Evolutionary conservation across 2,113 vertebrate species (phyloP), one percentile per base, ranked within the genome.

Genomic region (Mormoops blainvillei): DNA sequence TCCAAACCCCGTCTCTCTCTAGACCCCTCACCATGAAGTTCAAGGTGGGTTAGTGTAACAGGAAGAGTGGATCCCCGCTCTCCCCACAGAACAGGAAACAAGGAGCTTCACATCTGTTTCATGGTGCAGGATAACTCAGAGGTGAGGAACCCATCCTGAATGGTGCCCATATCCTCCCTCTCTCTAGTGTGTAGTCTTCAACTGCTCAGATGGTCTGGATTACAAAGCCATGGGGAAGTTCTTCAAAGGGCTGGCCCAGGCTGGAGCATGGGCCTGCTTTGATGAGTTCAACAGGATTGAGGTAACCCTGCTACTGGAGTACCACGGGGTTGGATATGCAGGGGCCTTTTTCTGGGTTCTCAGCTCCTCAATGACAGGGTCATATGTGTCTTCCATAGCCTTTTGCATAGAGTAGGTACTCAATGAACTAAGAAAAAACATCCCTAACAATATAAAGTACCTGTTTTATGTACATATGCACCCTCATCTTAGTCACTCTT

Each of bases 151-250:
- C 61, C 33, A 91, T 43, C 56, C 70, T 93, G 54, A 94, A 26
- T 24, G 26, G 19, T 70, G 1, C 26, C 88, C 3, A 5, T 48
- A 56, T 93, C 76, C 68, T 85, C 24, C 56, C 91, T 96, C 97
- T 78, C 95, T 98, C 83, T 22, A 99, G 99, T 99, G 99, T 96
- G 99, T 99, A 86, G 99, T 99, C 89, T 99, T 99, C 98, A 99
- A 99, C 96, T 99, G 99, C 96, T 99, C 99, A 0, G 99, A 99
- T 95, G 99, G 99, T 52, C 99, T 99, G 22, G 99, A 99, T 97
- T 99, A 99, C 98, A 99, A 99, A 96, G 99, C 99, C 61, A 99
- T 99, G 99, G 99, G 99, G 85, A 99, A 99, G 96, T 99, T 99
- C 97, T 99, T 99, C 74, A 99, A 99, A 98, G 99, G 99, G 0